phyloP scores from a whole-genome alignment of 1,140 invertebrate species.

The Caerostris extrusa region DNA sequence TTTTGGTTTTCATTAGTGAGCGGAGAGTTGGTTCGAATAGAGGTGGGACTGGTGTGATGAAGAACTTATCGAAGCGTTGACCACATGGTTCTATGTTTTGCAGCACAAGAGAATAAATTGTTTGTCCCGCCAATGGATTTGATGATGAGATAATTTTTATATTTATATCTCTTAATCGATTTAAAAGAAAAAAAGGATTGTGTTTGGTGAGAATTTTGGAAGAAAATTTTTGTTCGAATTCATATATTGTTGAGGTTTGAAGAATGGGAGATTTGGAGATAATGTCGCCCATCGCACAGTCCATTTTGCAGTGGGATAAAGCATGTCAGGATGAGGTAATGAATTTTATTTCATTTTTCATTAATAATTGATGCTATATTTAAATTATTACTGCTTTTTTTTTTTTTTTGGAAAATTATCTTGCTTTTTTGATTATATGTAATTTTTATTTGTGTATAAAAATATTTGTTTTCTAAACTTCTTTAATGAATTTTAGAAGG shows the following conservation, averaged over 20 bases:
- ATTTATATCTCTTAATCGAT: neutral
- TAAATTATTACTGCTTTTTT: neutral
- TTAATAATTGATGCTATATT: neutral
- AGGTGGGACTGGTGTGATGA: neutral
- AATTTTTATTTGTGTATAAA: no score
- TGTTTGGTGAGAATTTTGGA: neutral
- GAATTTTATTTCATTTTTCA: neutral
- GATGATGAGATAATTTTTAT: neutral
- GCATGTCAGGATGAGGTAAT: constrained; percentile 67
- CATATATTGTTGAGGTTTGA: neutral
- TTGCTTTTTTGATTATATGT: no score
- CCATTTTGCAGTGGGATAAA: constrained; percentile 69
- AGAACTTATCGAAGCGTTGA: neutral
- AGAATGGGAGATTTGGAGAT: constrained; percentile 72
- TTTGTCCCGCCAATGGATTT: neutral
- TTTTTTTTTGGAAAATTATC: neutral
- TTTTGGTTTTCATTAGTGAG: constrained; percentile 1
- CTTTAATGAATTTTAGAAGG: no score
- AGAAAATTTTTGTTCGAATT: neutral
- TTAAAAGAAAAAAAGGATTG: neutral
- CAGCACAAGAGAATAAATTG: neutral
- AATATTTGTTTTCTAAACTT: no score
- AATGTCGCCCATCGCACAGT: constrained; percentile 58
- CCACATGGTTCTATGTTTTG: constrained; percentile 60
- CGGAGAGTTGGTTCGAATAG: neutral